Evolutionary conservation across 2,113 vertebrate species (phyloP).

Genomic region (Nematolebias whitei): DNA sequence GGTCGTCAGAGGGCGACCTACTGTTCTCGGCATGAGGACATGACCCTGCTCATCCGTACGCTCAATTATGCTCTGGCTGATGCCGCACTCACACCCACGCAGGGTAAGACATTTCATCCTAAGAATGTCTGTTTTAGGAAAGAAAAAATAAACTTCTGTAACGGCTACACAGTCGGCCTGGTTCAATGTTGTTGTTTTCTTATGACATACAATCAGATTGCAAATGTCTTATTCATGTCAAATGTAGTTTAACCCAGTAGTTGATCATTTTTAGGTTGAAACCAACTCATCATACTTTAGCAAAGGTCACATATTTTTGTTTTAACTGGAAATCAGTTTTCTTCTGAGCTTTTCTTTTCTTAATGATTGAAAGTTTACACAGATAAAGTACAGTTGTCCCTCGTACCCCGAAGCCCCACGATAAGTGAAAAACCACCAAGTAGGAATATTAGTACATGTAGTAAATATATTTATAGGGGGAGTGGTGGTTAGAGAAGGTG

Average conservation of each 20-base stretch:
- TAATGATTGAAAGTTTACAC: not conserved
- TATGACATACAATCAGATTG: no score
- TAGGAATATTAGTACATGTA: no score
- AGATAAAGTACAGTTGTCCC: not conserved
- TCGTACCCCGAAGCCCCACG: no score
- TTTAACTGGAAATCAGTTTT: no score
- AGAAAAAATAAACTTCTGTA: not conserved
- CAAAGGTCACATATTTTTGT: not conserved
- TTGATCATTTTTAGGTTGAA: no score
- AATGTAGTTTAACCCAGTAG: no score
- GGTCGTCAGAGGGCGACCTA: conserved; percentile 87
- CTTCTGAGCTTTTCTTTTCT: not conserved
- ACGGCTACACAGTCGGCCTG: not conserved
- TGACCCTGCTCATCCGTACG: conserved; percentile 94
- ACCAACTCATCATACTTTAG: no score
- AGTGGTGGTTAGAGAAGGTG: no score
- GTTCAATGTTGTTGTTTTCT: not conserved
- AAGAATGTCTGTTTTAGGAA: not conserved
- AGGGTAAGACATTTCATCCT: conserved; percentile 78
- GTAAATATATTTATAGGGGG: no score
- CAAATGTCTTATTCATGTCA: no score
- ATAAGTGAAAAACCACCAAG: no score
- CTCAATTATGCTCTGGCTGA: conserved; percentile 90
- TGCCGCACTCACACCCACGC: conserved; percentile 82
- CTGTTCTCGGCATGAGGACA: conserved; percentile 94